phyloP scores from a whole-genome alignment of 2,888 invertebrate genomes.

The Agrilus mali region DNA sequence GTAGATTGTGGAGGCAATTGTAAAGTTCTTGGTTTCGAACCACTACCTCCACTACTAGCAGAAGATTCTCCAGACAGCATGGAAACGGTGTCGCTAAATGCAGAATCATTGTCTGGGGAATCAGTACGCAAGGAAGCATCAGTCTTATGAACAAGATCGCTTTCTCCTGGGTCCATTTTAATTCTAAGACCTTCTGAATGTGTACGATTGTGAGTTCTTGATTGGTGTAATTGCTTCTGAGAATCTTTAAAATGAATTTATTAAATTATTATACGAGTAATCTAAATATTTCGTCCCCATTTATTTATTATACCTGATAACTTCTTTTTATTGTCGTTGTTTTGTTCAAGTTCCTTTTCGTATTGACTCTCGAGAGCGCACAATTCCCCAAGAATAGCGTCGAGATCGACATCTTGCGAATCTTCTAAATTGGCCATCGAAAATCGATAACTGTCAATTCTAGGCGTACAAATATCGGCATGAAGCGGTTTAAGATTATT shows the following conservation, averaged over 20 bases:
- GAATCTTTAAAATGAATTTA: slow-evolving; percentile 21
- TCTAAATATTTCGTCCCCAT: background rate
- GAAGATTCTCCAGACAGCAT: slow-evolving; percentile 88
- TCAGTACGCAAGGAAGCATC: slow-evolving; percentile 56
- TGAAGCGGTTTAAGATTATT: slow-evolving; percentile 38
- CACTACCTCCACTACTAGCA: slow-evolving; percentile 74
- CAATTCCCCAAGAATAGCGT: slow-evolving; percentile 91
- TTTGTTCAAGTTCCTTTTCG: slow-evolving; percentile 41
- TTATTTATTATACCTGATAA: slow-evolving; percentile 24
- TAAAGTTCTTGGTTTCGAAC: slow-evolving; percentile 38
- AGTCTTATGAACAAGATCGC: slow-evolving; percentile 26
- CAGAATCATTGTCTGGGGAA: slow-evolving; percentile 95
- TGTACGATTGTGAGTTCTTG: slow-evolving; percentile 31
- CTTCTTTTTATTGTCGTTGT: slow-evolving; percentile 28
- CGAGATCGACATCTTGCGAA: slow-evolving; percentile 91
- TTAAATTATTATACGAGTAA: slow-evolving; percentile 4
- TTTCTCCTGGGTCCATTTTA: slow-evolving; percentile 29
- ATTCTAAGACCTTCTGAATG: slow-evolving; percentile 34
- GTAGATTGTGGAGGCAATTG: slow-evolving; percentile 17
- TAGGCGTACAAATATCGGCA: slow-evolving; percentile 62
- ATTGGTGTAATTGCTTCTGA: slow-evolving; percentile 26
- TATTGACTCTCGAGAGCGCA: slow-evolving; percentile 74
- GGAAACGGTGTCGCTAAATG: slow-evolving; percentile 94
- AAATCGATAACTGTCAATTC: slow-evolving; percentile 83
- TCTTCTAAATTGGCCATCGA: slow-evolving; percentile 95